These are phyloP conservation scores for Monodelphis domestica DNA, from an alignment of 2,797 vertebrate genomes.

Conservation along the genomic window DNA sequence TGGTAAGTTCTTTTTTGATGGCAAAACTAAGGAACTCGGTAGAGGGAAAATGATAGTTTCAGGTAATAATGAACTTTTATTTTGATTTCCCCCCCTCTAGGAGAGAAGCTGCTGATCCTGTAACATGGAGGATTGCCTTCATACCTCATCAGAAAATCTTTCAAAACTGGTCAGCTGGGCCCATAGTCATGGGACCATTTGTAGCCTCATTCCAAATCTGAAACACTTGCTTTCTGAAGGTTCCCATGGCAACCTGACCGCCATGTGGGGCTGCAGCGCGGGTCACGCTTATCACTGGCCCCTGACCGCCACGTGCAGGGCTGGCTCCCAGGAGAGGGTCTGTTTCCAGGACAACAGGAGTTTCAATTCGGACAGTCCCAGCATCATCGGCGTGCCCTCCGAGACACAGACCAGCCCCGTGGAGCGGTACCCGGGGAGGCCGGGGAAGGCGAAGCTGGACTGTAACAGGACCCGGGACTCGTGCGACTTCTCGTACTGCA, in stretches of 20 bases:
- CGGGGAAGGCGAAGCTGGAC: slow-evolving; percentile 87
- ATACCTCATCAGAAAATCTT: slow-evolving; percentile 92
- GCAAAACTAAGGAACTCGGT: slow-evolving; percentile 16
- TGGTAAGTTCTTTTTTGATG: slow-evolving; percentile 42
- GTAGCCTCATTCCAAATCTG: slow-evolving; percentile 93
- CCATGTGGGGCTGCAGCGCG: slow-evolving; percentile 92
- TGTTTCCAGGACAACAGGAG: slow-evolving; percentile 90
- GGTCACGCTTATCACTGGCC: slow-evolving; percentile 96
- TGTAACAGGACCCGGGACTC: slow-evolving; percentile 88
- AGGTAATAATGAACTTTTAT: slow-evolving; percentile 65
- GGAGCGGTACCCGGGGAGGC: slow-evolving; percentile 86
- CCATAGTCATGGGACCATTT: slow-evolving; percentile 95
- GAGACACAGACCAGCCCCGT: slow-evolving; percentile 87
- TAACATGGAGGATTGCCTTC: slow-evolving; percentile 93
- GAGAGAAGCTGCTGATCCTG: slow-evolving; percentile 76
- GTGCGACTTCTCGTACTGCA: slow-evolving; percentile 92
- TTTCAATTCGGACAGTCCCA: slow-evolving; percentile 89
- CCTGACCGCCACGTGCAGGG: slow-evolving; percentile 88
- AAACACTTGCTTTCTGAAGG: slow-evolving; percentile 91
- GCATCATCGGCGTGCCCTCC: slow-evolving; percentile 87
- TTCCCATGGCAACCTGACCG: slow-evolving; percentile 89
- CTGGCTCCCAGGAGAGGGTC: slow-evolving; percentile 88
- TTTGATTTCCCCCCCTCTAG: slow-evolving; percentile 72
- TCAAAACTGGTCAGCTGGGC: slow-evolving; percentile 95
- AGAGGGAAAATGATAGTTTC: slow-evolving; percentile 48